Conservation (phyloP, 2,113 vertebrate genomes). For the Antechinus stuartii region DNA sequence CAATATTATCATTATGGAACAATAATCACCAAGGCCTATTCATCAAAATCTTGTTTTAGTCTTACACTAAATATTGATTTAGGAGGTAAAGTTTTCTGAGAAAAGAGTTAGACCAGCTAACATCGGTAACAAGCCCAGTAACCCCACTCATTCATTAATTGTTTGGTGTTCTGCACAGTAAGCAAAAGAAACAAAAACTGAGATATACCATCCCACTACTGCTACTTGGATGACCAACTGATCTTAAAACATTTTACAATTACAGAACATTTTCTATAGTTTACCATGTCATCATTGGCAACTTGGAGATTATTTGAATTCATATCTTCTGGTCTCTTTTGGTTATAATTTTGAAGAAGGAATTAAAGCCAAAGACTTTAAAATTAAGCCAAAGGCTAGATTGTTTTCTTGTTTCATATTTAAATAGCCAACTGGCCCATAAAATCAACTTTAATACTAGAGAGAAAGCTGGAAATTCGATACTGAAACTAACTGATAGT, state of each 20-base stretch:
- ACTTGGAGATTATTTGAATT: constrained; percentile 18
- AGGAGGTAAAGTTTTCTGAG: background rate
- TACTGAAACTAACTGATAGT: background rate
- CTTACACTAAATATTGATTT: background rate
- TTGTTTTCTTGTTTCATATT: background rate
- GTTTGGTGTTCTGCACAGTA: background rate
- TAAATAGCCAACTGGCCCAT: background rate
- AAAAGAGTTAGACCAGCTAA: constrained; percentile 25
- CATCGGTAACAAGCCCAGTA: constrained; percentile 2
- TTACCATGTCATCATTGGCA: background rate
- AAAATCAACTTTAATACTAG: background rate
- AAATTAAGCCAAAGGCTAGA: background rate
- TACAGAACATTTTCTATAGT: background rate
- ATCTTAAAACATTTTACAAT: background rate
- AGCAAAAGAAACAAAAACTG: background rate
- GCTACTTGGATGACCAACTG: background rate
- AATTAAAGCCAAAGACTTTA: background rate
- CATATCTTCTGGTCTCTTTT: constrained; percentile 18
- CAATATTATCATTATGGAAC: background rate
- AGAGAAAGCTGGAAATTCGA: background rate
- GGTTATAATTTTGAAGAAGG: constrained; percentile 30
- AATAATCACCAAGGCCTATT: background rate
- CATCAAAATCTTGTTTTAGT: background rate
- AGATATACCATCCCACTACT: background rate
- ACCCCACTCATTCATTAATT: background rate